phyloP scores from a whole-genome alignment of 2,113 vertebrate species.

The Reinhardtius hippoglossoides region DNA sequence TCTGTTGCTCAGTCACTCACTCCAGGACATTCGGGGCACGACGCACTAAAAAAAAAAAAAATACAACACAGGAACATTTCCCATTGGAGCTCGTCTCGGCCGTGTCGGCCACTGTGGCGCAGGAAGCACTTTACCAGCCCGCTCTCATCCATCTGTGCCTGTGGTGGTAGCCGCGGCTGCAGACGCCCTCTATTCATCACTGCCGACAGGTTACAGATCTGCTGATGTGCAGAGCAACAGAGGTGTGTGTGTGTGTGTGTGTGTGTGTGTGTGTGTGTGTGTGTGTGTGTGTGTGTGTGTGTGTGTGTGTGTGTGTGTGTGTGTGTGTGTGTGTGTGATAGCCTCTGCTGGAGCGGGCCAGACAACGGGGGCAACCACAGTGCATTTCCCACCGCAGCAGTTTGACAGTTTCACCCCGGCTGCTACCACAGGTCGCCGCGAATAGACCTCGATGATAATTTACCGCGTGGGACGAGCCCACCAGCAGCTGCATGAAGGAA shows the following conservation, averaged over 20 bases:
- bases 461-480: conserved; percentile 18
- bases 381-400: conserved; percentile 43
- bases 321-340: conserved; percentile 10
- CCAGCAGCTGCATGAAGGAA: conserved; percentile 9
- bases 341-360: conserved; percentile 44
- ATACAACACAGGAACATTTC: conserved; percentile 31
- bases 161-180: conserved; percentile 60
- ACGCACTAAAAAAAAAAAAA: not conserved
- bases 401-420: conserved; percentile 51
- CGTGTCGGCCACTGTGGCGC: conserved; percentile 35
- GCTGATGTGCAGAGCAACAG: conserved; percentile 63
- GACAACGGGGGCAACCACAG: conserved; percentile 37
- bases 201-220: conserved; percentile 74
- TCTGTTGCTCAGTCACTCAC: too few relatives aligned
- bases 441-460: conserved; percentile 9
- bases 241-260: not conserved
- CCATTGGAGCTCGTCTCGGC: conserved; percentile 32
- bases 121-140: conserved; percentile 59
- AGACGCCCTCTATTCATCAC: conserved; percentile 75
- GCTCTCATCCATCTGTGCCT: conserved; percentile 71
- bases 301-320: too few relatives aligned
- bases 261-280: conserved; percentile 8
- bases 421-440: not conserved
- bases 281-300: conserved; percentile 3
- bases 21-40: too few relatives aligned